phyloP scores from a whole-genome alignment of 1,140 invertebrate species.

The Nebria ingens region DNA sequence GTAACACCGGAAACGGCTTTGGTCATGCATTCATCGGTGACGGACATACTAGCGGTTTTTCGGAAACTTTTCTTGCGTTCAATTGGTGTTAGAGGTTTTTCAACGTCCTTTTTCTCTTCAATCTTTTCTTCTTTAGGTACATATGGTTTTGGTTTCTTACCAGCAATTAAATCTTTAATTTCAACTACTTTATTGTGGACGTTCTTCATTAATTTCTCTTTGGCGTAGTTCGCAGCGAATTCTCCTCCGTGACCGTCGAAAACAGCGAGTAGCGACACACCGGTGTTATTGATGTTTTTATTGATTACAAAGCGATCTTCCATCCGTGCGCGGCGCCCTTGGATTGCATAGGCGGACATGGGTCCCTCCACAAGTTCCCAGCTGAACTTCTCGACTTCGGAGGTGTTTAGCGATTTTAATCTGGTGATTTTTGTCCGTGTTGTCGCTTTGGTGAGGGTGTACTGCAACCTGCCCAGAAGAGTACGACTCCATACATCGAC shows the following conservation, averaged over 20 bases:
- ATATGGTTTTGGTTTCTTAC: constrained; percentile 36
- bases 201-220: constrained; percentile 67
- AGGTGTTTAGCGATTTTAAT: constrained; percentile 41
- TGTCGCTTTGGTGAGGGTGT: constrained; percentile 48
- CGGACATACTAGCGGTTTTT: constrained; percentile 48
- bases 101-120: constrained; percentile 35
- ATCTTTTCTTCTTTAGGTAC: constrained; percentile 33
- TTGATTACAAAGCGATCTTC: constrained; percentile 84
- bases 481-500: constrained; percentile 68
- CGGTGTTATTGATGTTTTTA: constrained; percentile 61
- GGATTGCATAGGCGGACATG: constrained; percentile 77
- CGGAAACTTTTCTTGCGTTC: constrained; percentile 54
- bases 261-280: constrained; percentile 77
- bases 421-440: constrained; percentile 41
- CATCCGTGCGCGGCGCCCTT: constrained; percentile 81
- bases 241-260: constrained; percentile 94
- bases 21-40: constrained; percentile 43
- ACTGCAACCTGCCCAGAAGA: constrained; percentile 58
- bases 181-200: constrained; percentile 64
- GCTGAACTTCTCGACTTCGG: constrained; percentile 48
- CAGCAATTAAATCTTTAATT: constrained; percentile 54
- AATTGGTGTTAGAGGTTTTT: constrained; percentile 26
- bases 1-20: constrained; percentile 47
- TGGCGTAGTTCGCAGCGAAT: constrained; percentile 85
- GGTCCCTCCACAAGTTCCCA: constrained; percentile 68